Base-by-base conservation (phyloP, 2,113 vertebrate genomes). In the Clarias gariepinus region DNA sequence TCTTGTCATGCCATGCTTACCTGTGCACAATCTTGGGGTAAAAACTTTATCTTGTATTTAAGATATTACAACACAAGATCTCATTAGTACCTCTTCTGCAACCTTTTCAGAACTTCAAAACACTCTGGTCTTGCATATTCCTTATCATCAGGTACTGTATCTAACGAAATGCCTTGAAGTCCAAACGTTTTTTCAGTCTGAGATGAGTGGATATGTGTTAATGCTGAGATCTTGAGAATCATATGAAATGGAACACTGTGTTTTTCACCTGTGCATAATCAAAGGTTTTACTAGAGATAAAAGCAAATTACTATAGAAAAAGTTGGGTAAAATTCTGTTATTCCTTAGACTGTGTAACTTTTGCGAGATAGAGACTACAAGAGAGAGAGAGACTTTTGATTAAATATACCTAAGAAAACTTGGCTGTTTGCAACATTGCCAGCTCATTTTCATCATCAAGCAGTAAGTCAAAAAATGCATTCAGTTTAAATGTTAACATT, bases 381-480 rank as follows among this genome's bases (percentile, higher is more conserved):
- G 60, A 19, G 83, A 88, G 90, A 79, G 87, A 85, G 84, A 84
- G 87, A 82, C 88, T 25, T 41, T 25, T 33, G 74, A 81, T 69
- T 4, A 23, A 78, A 68, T 55, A 88, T 88, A 93, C 91, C 81
- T 83, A 92, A 83, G 91, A 85, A 89, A 89, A 83, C 83, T n/a
- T n/a, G n/a, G n/a, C n/a, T 80, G 41, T 89, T 90, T 88, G 85
- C 91, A 90, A 91, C 89, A 93, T 93, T 94, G 91, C 91, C 92
- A 92, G 92, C 94, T 93, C 91, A 95, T 94, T 86, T 86, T 78
- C 87, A 83, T 90, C 92, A 93, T 94, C 92, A 93, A 94, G n/a
- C n/a, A n/a, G n/a, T 19, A 28, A 86, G 53, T 52, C 28, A 41
- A 25, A 21, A 57, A 68, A 47, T 18, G 21, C 71, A 4, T 58